Base-by-base conservation (phyloP, 2,113 vertebrate genomes). In the Corythornis vintsioides region DNA sequence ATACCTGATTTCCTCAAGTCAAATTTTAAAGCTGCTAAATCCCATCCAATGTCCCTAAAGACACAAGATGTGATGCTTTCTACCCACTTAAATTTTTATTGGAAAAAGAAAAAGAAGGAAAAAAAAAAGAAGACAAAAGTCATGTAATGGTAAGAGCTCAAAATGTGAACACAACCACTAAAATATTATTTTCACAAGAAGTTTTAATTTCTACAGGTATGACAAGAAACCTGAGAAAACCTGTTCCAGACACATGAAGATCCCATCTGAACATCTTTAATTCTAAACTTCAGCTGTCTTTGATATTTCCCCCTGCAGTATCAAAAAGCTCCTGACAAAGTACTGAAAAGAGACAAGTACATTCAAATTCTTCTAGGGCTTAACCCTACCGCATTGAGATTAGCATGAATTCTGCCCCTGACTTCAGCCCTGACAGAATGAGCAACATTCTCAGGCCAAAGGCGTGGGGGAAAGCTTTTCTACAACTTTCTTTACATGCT, bases 341-440 rank as follows among this genome's bases (percentile, higher is more conserved):
- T 93, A 52, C 65, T 92, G 92, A 86, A 91, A 91, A 76, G 83
- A 93, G 73, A 88, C 73, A 61, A 92, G 69, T 45, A 87, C 75
- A 70, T 88, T 88, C 56, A 64, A 88, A 90, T 92, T 91, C 75
- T 72, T 67, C 70, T 83, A 67, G 83, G 86, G 93, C 90, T 95
- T 96, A 78, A 93, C 80, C 90, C 80, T 40, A 64, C 33, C 0
- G 6, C 83, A 92, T 81, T 90, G 90, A 95, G 70, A 91, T 88
- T 63, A 28, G 47, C 65, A 3, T 35, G 65, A 93, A 63, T 89
- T 95, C 88, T 93, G 90, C 93, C 92, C 90, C 83, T 83, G 83
- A 93, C 96, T 96, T 95, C 80, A 96, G 88, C 74, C 74, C 86
- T 95, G 67, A 92, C 81, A 94, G 88, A 94, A 65, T 10, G 0